phyloP scores from a whole-genome alignment of 1,140 invertebrate species.

The Pantala flavescens region DNA sequence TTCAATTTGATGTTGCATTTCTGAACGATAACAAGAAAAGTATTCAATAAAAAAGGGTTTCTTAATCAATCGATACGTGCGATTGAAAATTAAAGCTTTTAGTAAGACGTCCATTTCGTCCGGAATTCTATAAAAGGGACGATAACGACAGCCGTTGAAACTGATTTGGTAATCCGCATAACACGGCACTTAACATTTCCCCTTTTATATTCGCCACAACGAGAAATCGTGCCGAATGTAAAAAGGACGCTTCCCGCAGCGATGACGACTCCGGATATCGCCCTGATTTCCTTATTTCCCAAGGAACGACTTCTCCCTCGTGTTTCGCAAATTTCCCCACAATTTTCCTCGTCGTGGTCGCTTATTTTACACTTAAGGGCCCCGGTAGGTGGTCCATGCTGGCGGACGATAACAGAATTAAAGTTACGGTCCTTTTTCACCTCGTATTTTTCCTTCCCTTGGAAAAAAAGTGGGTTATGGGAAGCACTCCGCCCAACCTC shows the following conservation, averaged over 20 bases:
- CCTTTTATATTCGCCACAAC: too few species aligned
- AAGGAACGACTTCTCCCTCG: background rate
- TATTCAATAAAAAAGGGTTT: too few species aligned
- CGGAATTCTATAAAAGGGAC: too few species aligned
- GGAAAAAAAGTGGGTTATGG: background rate
- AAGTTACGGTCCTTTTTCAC: slow-evolving; percentile 9
- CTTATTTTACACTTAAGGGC: background rate
- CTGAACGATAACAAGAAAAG: too few species aligned
- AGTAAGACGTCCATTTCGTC: too few species aligned
- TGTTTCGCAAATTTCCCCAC: background rate
- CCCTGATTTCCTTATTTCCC: background rate
- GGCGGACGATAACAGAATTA: background rate
- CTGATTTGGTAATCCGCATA: too few species aligned
- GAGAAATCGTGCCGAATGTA: background rate
- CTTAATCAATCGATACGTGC: too few species aligned
- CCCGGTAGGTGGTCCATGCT: background rate
- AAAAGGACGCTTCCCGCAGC: background rate
- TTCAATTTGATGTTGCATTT: too few species aligned
- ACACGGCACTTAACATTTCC: too few species aligned
- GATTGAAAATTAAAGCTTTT: too few species aligned
- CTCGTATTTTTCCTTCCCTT: background rate
- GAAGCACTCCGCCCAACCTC: background rate
- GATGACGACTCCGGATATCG: background rate
- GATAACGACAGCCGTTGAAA: too few species aligned
- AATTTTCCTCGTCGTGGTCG: background rate